Evolutionary conservation across 2,113 vertebrate species (phyloP).

Genomic region (Globicephala melas): DNA sequence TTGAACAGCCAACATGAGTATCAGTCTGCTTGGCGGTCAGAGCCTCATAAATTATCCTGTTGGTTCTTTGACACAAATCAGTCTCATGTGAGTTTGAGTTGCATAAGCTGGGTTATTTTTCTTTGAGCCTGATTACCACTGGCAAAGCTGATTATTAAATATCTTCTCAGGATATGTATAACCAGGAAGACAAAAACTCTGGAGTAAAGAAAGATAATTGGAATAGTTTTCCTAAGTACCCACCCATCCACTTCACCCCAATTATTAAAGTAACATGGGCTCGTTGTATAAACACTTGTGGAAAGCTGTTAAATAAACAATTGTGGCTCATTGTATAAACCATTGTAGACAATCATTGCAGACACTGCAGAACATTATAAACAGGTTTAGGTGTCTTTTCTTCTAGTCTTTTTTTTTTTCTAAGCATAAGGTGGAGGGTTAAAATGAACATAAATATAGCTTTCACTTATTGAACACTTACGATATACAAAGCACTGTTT

Average conservation of each 20-base stretch:
- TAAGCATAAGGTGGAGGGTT: not conserved
- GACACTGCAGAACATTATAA: not conserved
- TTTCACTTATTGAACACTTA: not conserved
- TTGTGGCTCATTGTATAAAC: not conserved
- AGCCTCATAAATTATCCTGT: conserved; percentile 44
- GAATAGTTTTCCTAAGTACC: not conserved
- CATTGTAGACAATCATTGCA: not conserved
- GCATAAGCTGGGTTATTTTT: conserved; percentile 10
- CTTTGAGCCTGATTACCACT: not conserved
- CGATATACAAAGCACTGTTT: not conserved
- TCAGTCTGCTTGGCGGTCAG: conserved; percentile 49
- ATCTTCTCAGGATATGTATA: not conserved
- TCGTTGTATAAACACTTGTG: not conserved
- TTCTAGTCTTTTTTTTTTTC: not conserved
- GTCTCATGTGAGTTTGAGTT: conserved; percentile 43
- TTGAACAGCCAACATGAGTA: conserved; percentile 42
- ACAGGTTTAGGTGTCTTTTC: not conserved
- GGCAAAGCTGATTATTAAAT: not conserved
- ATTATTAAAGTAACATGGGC: not conserved
- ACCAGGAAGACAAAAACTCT: not conserved
- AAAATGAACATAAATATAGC: not conserved
- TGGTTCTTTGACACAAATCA: conserved; percentile 55
- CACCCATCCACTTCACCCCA: not conserved
- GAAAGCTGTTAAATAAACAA: not conserved
- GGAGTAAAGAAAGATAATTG: not conserved